These are phyloP conservation scores for Montipora sp. DNA, from an alignment of 64 coral and sea anemone species.

Conservation along the genomic window DNA sequence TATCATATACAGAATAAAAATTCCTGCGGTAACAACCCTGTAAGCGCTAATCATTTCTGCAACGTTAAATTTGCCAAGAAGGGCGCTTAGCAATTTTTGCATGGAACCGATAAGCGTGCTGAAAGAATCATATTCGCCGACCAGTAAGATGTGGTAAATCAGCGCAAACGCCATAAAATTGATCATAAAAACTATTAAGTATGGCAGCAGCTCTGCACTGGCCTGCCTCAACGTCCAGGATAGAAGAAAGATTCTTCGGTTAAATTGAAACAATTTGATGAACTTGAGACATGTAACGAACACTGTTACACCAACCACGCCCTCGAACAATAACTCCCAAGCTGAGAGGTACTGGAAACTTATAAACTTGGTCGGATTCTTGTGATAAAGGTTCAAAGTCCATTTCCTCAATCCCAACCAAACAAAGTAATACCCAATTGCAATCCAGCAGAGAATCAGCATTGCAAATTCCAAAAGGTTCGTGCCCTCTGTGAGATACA, in stretches of 20 bases:
- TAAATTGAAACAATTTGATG: constrained; percentile 87
- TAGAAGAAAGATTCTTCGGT: constrained; percentile 86
- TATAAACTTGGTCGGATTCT: constrained; percentile 70
- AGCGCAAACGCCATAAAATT: constrained; percentile 71
- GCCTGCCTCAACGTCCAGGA: constrained; percentile 75
- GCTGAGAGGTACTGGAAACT: constrained; percentile 87
- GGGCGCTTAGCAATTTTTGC: constrained; percentile 84
- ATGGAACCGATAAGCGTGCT: constrained; percentile 58
- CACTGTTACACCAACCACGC: constrained; percentile 70
- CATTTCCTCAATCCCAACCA: constrained; percentile 76
- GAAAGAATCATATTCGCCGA: constrained; percentile 61
- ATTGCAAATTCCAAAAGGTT: constrained; percentile 74
- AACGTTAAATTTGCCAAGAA: constrained; percentile 78
- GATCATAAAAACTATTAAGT: constrained; percentile 40
- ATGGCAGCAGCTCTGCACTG: constrained; percentile 64
- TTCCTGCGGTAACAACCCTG: constrained; percentile 47
- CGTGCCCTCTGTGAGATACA: constrained; percentile 71
- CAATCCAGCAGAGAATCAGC: constrained; percentile 69
- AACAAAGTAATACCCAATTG: constrained; percentile 74
- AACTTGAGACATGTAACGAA: constrained; percentile 80
- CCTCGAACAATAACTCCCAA: constrained; percentile 88
- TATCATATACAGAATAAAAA: constrained; percentile 77
- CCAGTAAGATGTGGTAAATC: constrained; percentile 76
- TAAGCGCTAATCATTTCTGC: constrained; percentile 53
- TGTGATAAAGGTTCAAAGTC: constrained; percentile 65